A percentile compares a stretch with the other conserved stretches of the same genome.
phyloP scores from a whole-genome alignment of 92 coral and sea anemone species.

The Palythoa heliodiscus region DNA sequence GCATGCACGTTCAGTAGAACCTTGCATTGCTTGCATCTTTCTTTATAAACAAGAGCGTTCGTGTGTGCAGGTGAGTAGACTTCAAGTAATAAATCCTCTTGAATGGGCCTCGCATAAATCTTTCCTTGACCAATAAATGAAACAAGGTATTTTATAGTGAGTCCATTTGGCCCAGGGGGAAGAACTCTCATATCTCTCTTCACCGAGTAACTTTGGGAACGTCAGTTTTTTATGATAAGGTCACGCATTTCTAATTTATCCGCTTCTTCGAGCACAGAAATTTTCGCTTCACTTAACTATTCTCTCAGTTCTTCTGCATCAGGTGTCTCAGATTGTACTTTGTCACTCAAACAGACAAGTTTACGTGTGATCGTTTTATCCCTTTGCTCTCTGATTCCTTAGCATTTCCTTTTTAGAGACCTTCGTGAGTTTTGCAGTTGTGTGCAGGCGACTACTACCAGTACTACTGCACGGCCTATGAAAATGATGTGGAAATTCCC shows the following conservation, averaged over 20 bases:
- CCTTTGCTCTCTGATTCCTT: background rate
- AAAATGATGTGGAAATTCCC: background rate
- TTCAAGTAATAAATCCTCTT: no score
- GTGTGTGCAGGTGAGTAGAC: no score
- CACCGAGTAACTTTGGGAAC: slow-evolving; percentile 53
- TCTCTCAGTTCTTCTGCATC: slow-evolving; percentile 56
- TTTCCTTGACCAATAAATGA: slow-evolving; percentile 59
- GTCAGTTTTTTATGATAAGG: slow-evolving; percentile 43
- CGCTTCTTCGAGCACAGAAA: slow-evolving; percentile 51
- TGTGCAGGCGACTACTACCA: background rate
- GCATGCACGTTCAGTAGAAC: no score
- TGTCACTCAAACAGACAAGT: slow-evolving; percentile 54
- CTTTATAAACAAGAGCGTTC: no score
- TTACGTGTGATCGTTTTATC: slow-evolving; percentile 33
- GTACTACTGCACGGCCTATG: background rate
- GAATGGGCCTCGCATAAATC: slow-evolving; percentile 47
- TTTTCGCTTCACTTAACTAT: slow-evolving; percentile 27
- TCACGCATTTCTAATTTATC: slow-evolving; percentile 40
- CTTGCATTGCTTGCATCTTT: no score
- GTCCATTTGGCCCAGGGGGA: slow-evolving; percentile 59
- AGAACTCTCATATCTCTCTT: slow-evolving; percentile 48
- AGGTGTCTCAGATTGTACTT: slow-evolving; percentile 56
- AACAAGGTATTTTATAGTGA: slow-evolving; percentile 48
- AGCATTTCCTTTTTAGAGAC: background rate
- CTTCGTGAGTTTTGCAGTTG: background rate